A percentile compares a stretch with the other conserved stretches of the same genome.
Evolutionary conservation across 2,888 invertebrate species (phyloP).

Genomic region (Tuberolachnus salignus): DNA sequence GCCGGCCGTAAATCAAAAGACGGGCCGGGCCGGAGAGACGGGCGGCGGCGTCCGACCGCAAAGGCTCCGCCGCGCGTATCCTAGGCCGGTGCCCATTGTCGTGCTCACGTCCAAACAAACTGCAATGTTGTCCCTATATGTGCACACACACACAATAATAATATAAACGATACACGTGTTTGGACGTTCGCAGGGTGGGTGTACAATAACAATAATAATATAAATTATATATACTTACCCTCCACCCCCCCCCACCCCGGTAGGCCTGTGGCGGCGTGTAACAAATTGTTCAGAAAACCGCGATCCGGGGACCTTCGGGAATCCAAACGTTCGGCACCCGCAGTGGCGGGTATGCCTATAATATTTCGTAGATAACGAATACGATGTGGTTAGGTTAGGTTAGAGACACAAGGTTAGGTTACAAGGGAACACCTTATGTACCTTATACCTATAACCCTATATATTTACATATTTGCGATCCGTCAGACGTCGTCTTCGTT

Average conservation of each 20-base stretch:
- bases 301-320: neutral
- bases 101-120: constrained; percentile 52
- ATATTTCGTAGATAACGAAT: too few species aligned
- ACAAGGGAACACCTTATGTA: too few species aligned
- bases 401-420: too few species aligned
- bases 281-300: constrained; percentile 52
- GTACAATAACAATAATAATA: neutral
- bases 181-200: neutral
- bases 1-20: constrained; percentile 45
- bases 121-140: constrained; percentile 12
- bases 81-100: constrained; percentile 44
- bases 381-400: neutral
- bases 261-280: constrained; percentile 17
- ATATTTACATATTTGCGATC: too few species aligned
- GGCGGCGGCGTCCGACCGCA: constrained; percentile 39
- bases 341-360: too few species aligned
- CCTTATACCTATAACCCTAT: too few species aligned
- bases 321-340: too few species aligned
- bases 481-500: too few species aligned
- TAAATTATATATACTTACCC: neutral
- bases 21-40: neutral
- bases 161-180: constrained; percentile 11
- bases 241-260: too few species aligned
- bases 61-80: constrained; percentile 4
- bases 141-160: neutral